phyloP scores from a whole-genome alignment of 1,140 invertebrate species.

The Aphaenogaster ashmeadi region DNA sequence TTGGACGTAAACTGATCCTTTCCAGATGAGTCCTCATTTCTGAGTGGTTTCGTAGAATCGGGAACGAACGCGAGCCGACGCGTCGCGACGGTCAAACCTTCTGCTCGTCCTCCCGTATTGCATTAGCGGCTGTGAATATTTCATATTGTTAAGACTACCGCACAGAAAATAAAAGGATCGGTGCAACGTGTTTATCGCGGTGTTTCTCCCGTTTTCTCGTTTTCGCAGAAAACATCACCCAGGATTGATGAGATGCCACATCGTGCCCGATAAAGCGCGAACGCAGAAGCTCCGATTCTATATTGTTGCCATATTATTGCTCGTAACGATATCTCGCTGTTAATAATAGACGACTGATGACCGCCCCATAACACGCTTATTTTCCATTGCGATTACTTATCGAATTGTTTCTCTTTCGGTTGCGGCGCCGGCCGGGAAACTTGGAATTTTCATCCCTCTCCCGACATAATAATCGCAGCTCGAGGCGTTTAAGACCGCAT shows the following conservation, averaged over 20 bases:
- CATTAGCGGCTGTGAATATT: conserved; percentile 6
- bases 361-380: conserved; percentile 39
- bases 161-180: conserved; percentile 5
- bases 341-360: conserved; percentile 60
- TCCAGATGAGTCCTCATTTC: conserved; percentile 1
- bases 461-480: conserved; percentile 25
- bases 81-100: not conserved
- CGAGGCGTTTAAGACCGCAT: not conserved
- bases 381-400: conserved; percentile 53
- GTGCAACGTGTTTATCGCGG: not conserved
- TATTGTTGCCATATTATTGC: conserved; percentile 39
- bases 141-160: not conserved
- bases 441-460: conserved; percentile 30
- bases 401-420: conserved; percentile 39
- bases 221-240: conserved; percentile 16
- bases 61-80: not conserved
- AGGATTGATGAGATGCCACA: conserved; percentile 35
- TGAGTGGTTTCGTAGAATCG: not conserved
- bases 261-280: conserved; percentile 21
- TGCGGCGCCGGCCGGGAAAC: conserved; percentile 7
- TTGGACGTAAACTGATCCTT: conserved; percentile 18
- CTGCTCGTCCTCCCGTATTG: not conserved
- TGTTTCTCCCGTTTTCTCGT: not conserved
- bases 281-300: not conserved
- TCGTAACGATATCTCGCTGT: conserved; percentile 40